Percentiles rank a stretch among this genome's conserved stretches.
These are phyloP conservation scores for Drosophila kanapiae DNA, from an alignment of 1,140 invertebrate species.

Conservation along the genomic window DNA sequence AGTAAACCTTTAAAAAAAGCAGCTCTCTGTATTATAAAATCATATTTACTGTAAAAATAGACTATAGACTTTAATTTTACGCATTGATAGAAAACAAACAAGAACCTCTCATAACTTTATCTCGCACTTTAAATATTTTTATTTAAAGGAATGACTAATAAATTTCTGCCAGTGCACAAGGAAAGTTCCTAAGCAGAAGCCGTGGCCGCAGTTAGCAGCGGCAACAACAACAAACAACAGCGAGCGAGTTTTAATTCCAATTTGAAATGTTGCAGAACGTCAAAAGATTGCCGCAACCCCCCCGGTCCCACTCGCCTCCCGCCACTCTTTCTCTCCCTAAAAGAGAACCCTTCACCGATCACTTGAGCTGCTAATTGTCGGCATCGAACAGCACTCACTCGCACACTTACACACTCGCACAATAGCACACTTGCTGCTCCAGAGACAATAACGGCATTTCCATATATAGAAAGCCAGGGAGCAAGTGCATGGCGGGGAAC, in stretches of 20 bases:
- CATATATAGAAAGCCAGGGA: conserved; percentile 46
- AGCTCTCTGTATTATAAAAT: no score
- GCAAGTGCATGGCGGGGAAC: conserved; percentile 15
- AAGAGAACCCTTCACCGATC: conserved; percentile 47
- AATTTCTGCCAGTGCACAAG: conserved; percentile 8
- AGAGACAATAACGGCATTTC: conserved; percentile 56
- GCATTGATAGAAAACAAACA: no score
- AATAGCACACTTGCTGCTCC: conserved; percentile 27
- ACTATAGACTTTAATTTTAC: no score
- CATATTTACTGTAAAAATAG: no score
- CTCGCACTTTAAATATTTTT: neutral
- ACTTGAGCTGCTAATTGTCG: conserved; percentile 82
- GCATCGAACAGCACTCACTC: conserved; percentile 52
- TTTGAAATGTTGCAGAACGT: conserved; percentile 78
- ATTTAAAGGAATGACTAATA: no score
- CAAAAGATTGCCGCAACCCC: conserved; percentile 66
- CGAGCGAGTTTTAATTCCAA: conserved; percentile 74
- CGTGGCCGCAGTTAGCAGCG: conserved; percentile 21
- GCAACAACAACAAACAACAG: conserved; percentile 55
- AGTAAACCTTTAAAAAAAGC: no score
- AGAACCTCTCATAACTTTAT: no score
- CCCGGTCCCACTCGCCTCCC: neutral
- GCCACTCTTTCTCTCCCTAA: neutral
- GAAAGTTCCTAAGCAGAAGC: conserved; percentile 35
- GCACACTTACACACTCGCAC: conserved; percentile 22